Evolutionary conservation across 2,797 vertebrate genomes (phyloP).

Genomic region (Paratrypauchen microcephalus): DNA sequence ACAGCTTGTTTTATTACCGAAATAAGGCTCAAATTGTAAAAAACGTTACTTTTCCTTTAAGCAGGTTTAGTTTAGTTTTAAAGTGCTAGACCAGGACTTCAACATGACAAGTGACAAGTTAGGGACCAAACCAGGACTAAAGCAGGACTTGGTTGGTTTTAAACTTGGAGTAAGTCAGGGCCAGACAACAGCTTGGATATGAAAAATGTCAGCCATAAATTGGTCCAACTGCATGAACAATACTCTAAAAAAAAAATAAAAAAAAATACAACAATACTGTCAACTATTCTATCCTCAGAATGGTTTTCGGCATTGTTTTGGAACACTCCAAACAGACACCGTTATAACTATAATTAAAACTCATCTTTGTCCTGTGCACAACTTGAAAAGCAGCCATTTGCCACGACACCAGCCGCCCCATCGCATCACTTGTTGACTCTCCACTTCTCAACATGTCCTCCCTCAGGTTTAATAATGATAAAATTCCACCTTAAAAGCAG

Average conservation of each 20-base stretch:
- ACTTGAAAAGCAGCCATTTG: constrained; percentile 13
- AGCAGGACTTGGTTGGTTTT: background rate
- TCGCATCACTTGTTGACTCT: constrained; percentile 32
- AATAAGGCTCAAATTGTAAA: no score
- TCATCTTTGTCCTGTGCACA: constrained; percentile 24
- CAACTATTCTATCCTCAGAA: background rate
- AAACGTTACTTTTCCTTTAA: no score
- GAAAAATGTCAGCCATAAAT: background rate
- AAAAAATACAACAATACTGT: background rate
- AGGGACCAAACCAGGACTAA: background rate
- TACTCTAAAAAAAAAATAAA: background rate
- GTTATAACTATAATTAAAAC: constrained; percentile 26
- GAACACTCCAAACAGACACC: constrained; percentile 3
- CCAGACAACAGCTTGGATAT: background rate
- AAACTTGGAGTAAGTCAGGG: background rate
- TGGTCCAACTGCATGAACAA: background rate
- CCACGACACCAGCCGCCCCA: background rate
- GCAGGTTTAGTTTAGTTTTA: background rate
- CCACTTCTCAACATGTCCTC: constrained; percentile 23
- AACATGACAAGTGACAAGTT: background rate
- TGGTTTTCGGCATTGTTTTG: constrained; percentile 7
- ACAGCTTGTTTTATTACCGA: no score
- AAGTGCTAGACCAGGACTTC: background rate
- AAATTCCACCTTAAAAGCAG: constrained; percentile 59
- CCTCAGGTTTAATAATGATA: constrained; percentile 60